Conservation (phyloP, 2,888 invertebrate genomes). For the Keiferia lycopersicella region DNA sequence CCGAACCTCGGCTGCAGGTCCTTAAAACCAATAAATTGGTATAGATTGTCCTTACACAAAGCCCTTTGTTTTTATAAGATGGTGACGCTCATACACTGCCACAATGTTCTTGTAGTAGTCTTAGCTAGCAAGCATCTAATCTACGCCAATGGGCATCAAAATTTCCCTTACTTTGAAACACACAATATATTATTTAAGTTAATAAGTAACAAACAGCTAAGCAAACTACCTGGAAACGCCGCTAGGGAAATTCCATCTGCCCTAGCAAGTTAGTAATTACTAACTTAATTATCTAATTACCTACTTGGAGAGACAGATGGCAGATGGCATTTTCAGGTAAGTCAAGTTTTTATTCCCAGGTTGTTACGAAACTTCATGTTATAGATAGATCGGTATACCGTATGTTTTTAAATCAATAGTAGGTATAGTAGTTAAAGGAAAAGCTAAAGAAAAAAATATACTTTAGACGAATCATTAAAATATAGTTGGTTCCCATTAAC, state of each 20-base stretch:
- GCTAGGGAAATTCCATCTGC: not conserved
- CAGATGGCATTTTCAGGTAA: not conserved
- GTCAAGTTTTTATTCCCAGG: too few species aligned
- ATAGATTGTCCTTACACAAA: not conserved
- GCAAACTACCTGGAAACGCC: not conserved
- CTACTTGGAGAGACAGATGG: not conserved
- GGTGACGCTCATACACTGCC: not conserved
- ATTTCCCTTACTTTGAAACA: too few species aligned
- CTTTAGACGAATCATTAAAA: not conserved
- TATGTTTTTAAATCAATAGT: too few species aligned
- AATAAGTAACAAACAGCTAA: too few species aligned
- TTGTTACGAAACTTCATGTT: too few species aligned
- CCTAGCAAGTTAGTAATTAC: not conserved
- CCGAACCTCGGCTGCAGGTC: not conserved
- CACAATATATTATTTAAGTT: too few species aligned
- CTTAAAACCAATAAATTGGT: not conserved
- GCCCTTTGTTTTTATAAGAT: not conserved
- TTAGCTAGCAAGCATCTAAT: too few species aligned
- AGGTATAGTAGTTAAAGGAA: too few species aligned
- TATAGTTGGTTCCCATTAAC: too few species aligned
- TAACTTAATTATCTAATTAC: not conserved
- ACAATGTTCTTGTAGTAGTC: too few species aligned
- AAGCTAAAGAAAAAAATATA: not conserved
- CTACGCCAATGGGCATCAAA: too few species aligned
- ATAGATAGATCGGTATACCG: too few species aligned